Percentiles rank a stretch among this genome's conserved stretches.
Conservation (phyloP, 92 coral and sea anemone genomes). For the Pocillopora meandrina region DNA sequence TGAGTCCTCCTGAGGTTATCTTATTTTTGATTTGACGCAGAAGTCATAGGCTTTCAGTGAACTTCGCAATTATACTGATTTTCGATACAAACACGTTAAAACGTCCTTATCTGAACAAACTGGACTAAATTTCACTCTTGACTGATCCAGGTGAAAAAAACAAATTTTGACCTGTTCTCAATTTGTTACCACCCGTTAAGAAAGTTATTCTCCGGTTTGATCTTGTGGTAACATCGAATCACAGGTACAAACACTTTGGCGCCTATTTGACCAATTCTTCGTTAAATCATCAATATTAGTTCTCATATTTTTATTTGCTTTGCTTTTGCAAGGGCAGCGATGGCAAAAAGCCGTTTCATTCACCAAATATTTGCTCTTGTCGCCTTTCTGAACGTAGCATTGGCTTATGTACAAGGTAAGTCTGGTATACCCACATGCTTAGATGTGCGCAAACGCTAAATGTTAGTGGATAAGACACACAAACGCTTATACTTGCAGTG, state of each 20-base stretch:
- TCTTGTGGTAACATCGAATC: not conserved
- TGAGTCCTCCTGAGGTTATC: too few relatives aligned
- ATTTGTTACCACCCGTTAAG: constrained; percentile 26
- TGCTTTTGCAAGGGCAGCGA: not conserved
- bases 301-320: not conserved
- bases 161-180: constrained; percentile 20
- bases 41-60: not conserved
- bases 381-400: not conserved
- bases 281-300: not conserved
- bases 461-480: not conserved
- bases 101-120: not conserved
- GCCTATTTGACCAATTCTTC: not conserved
- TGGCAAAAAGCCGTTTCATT: constrained; percentile 13
- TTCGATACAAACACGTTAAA: not conserved
- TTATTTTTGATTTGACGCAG: too few relatives aligned
- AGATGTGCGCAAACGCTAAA: not conserved
- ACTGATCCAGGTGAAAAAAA: not conserved
- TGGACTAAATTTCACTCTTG: not conserved
- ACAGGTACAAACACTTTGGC: not conserved
- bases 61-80: not conserved
- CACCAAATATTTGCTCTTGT: not conserved
- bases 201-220: not conserved
- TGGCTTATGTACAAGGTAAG: constrained; percentile 36
- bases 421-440: not conserved
- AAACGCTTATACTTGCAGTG: not conserved